These are phyloP conservation scores for Ctenoplectra terminalis DNA, from an alignment of 1,140 invertebrate species.

Conservation along the genomic window DNA sequence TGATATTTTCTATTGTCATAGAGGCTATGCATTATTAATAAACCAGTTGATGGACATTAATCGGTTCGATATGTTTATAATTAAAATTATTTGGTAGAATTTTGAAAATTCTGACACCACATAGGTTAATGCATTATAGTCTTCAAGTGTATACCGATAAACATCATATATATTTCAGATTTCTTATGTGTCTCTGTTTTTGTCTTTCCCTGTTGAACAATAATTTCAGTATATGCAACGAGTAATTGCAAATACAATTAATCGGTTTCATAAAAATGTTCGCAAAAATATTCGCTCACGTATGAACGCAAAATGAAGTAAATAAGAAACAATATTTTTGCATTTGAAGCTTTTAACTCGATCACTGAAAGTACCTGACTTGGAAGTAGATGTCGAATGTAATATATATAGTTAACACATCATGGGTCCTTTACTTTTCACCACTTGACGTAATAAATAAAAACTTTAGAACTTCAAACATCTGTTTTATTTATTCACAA, in stretches of 20 bases:
- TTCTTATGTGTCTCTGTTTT: slow-evolving; percentile 56
- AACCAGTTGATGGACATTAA: slow-evolving; percentile 38
- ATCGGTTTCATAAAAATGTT: slow-evolving; percentile 7
- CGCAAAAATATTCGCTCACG: neutral
- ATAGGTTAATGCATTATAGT: slow-evolving; percentile 30
- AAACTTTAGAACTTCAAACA: too few species aligned
- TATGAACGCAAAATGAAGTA: neutral
- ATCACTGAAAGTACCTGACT: slow-evolving; percentile 37
- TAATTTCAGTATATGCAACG: neutral
- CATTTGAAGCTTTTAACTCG: slow-evolving; percentile 13
- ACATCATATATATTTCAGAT: slow-evolving; percentile 55
- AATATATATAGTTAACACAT: slow-evolving; percentile 1
- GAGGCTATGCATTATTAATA: slow-evolving; percentile 47
- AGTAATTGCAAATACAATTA: slow-evolving; percentile 5
- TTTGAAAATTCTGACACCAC: slow-evolving; percentile 41
- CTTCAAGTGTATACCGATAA: slow-evolving; percentile 55
- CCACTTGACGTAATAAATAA: too few species aligned
- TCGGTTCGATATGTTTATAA: slow-evolving; percentile 30
- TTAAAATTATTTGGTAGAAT: slow-evolving; percentile 40
- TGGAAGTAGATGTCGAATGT: neutral
- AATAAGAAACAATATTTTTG: slow-evolving; percentile 22
- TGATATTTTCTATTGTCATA: slow-evolving; percentile 44
- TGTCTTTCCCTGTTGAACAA: slow-evolving; percentile 33
- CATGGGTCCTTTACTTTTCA: slow-evolving; percentile 14
- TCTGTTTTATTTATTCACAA: neutral